Percentiles rank a stretch among this genome's conserved stretches.
These are phyloP conservation scores for Epinephelus awoara DNA, from an alignment of 2,797 vertebrate species.

Conservation along the genomic window DNA sequence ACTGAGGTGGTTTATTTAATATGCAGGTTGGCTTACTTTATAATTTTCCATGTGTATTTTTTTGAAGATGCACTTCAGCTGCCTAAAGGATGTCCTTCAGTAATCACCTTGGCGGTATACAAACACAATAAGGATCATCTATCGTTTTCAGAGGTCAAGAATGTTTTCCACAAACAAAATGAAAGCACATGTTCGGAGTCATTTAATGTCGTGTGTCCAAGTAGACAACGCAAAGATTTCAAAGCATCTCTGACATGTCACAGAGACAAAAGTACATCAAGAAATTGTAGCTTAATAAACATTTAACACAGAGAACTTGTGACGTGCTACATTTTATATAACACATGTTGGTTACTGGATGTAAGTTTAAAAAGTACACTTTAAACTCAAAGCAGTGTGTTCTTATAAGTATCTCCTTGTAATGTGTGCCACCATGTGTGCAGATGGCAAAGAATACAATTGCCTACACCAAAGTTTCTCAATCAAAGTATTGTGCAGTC, in stretches of 20 bases:
- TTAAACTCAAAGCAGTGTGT: neutral
- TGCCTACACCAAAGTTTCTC: too few relatives aligned
- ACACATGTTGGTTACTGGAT: neutral
- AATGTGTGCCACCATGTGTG: neutral
- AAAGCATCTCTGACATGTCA: neutral
- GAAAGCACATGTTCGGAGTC: neutral
- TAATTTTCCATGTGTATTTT: neutral
- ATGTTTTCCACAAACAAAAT: too few relatives aligned
- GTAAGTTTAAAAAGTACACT: neutral
- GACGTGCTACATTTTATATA: too few relatives aligned
- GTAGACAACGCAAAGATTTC: neutral
- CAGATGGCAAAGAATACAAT: too few relatives aligned
- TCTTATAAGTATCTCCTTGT: neutral
- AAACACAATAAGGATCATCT: too few relatives aligned
- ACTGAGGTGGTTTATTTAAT: neutral
- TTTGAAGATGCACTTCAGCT: neutral
- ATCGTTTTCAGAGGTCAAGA: too few relatives aligned
- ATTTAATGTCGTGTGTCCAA: neutral
- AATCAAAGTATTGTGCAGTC: too few relatives aligned
- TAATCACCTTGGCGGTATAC: too few relatives aligned
- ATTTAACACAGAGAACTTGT: too few relatives aligned
- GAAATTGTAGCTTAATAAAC: too few relatives aligned
- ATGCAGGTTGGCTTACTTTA: neutral
- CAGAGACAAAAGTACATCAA: neutral
- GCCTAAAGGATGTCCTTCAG: too few relatives aligned